These are phyloP conservation scores for Sarcoramphus papa DNA, from an alignment of 2,797 vertebrate genomes.

Conservation along the genomic window DNA sequence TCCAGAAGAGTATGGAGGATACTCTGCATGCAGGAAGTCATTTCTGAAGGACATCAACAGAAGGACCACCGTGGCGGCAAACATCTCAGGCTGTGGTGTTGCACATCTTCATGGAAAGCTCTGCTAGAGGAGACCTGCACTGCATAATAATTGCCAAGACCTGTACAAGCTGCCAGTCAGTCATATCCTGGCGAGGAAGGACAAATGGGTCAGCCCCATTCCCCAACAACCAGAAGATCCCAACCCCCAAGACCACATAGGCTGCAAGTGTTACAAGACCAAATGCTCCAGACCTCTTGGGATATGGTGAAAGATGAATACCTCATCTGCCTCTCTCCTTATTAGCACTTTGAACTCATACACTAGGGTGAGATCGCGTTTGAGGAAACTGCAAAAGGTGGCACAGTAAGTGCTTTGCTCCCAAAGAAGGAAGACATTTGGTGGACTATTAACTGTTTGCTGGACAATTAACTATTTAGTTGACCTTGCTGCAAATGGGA, in stretches of 20 bases:
- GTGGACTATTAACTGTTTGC: not conserved
- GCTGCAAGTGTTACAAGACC: not conserved
- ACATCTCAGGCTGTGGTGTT: not conserved
- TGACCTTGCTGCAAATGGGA: not conserved
- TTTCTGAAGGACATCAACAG: not conserved
- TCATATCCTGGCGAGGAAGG: not conserved
- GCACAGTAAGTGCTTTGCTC: not conserved
- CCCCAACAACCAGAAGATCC: not conserved
- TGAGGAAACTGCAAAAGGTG: slow-evolving; percentile 8
- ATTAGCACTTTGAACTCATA: not conserved
- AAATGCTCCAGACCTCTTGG: slow-evolving; percentile 26
- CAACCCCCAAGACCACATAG: not conserved
- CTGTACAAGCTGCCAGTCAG: not conserved
- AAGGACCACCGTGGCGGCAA: not conserved
- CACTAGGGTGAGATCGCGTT: not conserved
- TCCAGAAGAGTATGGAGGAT: not conserved
- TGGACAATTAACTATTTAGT: not conserved
- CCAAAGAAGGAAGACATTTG: slow-evolving; percentile 10
- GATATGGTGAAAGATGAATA: not conserved
- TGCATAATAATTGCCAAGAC: not conserved
- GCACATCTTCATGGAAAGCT: not conserved
- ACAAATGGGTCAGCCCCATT: slow-evolving; percentile 26
- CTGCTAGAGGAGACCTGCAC: not conserved
- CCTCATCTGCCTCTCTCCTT: not conserved
- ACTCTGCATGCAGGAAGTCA: not conserved